These are phyloP conservation scores for Eulimnadia texana DNA, from an alignment of 1,140 invertebrate genomes.

Conservation along the genomic window DNA sequence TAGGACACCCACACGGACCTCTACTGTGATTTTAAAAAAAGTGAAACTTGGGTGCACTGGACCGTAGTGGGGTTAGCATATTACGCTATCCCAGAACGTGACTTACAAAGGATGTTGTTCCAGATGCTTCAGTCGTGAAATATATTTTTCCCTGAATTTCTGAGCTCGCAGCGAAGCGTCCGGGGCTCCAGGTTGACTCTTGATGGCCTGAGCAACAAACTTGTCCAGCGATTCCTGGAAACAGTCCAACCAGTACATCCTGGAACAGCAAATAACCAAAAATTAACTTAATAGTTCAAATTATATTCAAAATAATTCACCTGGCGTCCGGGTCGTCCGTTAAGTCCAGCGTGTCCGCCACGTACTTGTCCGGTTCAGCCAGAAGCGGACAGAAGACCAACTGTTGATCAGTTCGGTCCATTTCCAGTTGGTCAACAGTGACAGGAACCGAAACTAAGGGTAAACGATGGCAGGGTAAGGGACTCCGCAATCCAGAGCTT, in stretches of 20 bases:
- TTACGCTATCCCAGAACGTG: too few relatives aligned
- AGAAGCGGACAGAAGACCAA: conserved; percentile 48
- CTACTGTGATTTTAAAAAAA: too few relatives aligned
- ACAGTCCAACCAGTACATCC: conserved; percentile 84
- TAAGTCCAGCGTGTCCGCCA: conserved; percentile 79
- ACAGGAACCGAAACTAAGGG: conserved; percentile 5
- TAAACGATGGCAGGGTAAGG: conserved; percentile 23
- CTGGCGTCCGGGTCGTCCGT: conserved; percentile 64
- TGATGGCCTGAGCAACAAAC: conserved; percentile 55
- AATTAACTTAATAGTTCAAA: too few relatives aligned
- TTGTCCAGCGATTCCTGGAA: conserved; percentile 67
- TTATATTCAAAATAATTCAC: conserved; percentile 21
- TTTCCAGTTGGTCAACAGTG: conserved; percentile 47
- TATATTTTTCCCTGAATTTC: conserved; percentile 68
- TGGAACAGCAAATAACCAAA: conserved; percentile 24
- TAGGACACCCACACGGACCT: too few relatives aligned
- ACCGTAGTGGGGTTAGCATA: too few relatives aligned
- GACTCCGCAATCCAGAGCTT: conserved; percentile 47
- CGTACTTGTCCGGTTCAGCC: conserved; percentile 46
- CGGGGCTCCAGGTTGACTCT: conserved; percentile 52
- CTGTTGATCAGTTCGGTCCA: conserved; percentile 46
- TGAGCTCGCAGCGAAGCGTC: conserved; percentile 62
- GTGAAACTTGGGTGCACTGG: too few relatives aligned
- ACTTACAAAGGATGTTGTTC: conserved; percentile 65
- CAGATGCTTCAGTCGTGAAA: conserved; percentile 59